phyloP scores from a whole-genome alignment of 2,888 invertebrate genomes.

The Lapara coniferarum region DNA sequence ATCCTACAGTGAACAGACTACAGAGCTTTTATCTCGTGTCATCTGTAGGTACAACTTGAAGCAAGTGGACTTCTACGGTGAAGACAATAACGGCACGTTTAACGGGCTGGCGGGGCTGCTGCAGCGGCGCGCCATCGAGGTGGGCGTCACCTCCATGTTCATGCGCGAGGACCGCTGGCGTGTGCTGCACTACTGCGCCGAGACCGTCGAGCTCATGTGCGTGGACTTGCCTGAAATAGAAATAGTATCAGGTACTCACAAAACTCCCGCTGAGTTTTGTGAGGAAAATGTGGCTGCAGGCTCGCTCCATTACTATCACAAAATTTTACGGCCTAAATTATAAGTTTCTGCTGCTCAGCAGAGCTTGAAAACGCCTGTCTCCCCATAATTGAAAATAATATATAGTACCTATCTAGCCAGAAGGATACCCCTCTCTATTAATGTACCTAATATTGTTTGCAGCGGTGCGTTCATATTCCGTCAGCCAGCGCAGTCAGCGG shows the following conservation, averaged over 20 bases:
- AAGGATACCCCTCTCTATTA: no score
- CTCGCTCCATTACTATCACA: no score
- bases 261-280: no score
- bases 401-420: no score
- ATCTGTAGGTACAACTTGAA: constrained; percentile 55
- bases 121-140: constrained; percentile 80
- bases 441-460: constrained; percentile 31
- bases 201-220: constrained; percentile 74
- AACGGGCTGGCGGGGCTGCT: constrained; percentile 82
- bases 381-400: no score
- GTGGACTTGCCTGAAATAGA: background rate
- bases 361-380: no score
- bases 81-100: constrained; percentile 82
- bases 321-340: no score
- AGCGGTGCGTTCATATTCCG: constrained; percentile 85
- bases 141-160: constrained; percentile 79
- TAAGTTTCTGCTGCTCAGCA: no score
- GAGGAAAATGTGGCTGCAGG: background rate
- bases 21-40: background rate
- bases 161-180: constrained; percentile 83
- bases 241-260: no score
- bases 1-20: no score
- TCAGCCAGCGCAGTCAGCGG: constrained; percentile 85
- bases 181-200: constrained; percentile 79
- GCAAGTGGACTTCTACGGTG: constrained; percentile 78